These are phyloP conservation scores for Cyclophora albipunctata DNA, from an alignment of 2,888 invertebrate species.

Conservation along the genomic window DNA sequence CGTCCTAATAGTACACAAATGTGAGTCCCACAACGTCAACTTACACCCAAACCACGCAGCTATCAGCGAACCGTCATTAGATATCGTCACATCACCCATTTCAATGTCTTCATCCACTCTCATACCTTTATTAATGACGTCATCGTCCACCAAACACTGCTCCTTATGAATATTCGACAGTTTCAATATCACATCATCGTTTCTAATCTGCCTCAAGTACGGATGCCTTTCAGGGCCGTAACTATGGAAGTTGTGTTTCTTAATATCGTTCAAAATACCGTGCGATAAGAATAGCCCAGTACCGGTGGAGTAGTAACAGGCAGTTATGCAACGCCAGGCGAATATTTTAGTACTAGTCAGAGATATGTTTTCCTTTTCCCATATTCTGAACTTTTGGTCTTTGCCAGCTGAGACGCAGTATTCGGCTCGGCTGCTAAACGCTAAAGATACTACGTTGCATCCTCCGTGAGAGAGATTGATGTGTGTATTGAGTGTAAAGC, in stretches of 20 bases:
- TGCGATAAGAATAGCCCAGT: slow-evolving; percentile 46
- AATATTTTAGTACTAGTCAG: slow-evolving; percentile 25
- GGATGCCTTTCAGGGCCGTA: slow-evolving; percentile 29
- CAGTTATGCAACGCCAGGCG: slow-evolving; percentile 54
- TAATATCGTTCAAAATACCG: slow-evolving; percentile 48
- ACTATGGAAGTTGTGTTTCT: slow-evolving; percentile 30
- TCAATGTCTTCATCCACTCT: slow-evolving; percentile 34
- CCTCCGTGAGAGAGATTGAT: slow-evolving; percentile 65
- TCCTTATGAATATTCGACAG: slow-evolving; percentile 56
- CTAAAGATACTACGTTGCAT: slow-evolving; percentile 52
- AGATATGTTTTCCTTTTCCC: slow-evolving; percentile 42
- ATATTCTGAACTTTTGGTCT: slow-evolving; percentile 62
- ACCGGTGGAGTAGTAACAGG: slow-evolving; percentile 65
- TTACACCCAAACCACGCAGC: slow-evolving; percentile 70
- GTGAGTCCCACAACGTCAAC: slow-evolving; percentile 64
- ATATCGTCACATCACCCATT: slow-evolving; percentile 64
- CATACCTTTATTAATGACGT: slow-evolving; percentile 22
- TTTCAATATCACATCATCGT: slow-evolving; percentile 44
- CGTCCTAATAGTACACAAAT: slow-evolving; percentile 52
- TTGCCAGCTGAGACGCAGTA: slow-evolving; percentile 63
- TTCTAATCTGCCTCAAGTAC: slow-evolving; percentile 32
- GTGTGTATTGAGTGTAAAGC: slow-evolving; percentile 56
- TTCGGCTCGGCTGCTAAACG: slow-evolving; percentile 47
- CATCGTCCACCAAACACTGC: slow-evolving; percentile 23
- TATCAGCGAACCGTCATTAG: slow-evolving; percentile 66